Evolutionary conservation across 2,113 vertebrate genomes (phyloP).

Genomic region (Coreoperca whiteheadi): DNA sequence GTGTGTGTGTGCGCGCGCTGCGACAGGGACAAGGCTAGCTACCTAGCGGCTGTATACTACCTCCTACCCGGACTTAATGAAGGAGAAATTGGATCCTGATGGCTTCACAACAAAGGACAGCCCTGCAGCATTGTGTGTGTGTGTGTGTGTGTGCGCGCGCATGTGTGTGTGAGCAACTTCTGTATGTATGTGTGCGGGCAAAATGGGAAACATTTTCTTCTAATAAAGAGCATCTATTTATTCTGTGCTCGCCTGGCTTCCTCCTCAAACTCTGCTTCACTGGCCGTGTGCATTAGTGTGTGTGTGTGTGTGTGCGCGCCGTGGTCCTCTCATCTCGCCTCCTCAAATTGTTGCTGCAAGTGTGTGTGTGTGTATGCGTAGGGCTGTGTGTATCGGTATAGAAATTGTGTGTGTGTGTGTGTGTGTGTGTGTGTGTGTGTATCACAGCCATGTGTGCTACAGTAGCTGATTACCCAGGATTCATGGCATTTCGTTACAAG

Average conservation of each 20-base stretch:
- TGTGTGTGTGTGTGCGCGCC: neutral
- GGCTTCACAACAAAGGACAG: slow-evolving; percentile 66
- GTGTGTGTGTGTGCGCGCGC: slow-evolving; percentile 4
- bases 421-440: slow-evolving; percentile 22
- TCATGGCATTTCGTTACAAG: neutral
- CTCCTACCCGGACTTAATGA: slow-evolving; percentile 58
- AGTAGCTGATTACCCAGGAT: slow-evolving; percentile 36
- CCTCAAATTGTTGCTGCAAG: slow-evolving; percentile 1
- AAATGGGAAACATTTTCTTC: slow-evolving; percentile 63
- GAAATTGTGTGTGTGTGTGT: neutral
- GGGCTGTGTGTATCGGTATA: neutral
- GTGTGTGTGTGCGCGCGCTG: neutral
- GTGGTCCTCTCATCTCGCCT: neutral
- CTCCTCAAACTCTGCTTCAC: slow-evolving; percentile 40
- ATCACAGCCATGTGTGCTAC: neutral
- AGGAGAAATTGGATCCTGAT: slow-evolving; percentile 73
- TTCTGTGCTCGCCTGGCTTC: slow-evolving; percentile 42
- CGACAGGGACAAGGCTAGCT: slow-evolving; percentile 21
- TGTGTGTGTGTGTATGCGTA: neutral
- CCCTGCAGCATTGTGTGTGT: slow-evolving; percentile 43
- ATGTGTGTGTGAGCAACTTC: slow-evolving; percentile 17
- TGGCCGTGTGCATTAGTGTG: neutral
- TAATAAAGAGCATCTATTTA: slow-evolving; percentile 62
- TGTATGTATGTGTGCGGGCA: slow-evolving; percentile 49
- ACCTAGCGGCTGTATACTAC: slow-evolving; percentile 47